phyloP scores from a whole-genome alignment of 2,888 invertebrate species.

The Acanthosepion esculentum region DNA sequence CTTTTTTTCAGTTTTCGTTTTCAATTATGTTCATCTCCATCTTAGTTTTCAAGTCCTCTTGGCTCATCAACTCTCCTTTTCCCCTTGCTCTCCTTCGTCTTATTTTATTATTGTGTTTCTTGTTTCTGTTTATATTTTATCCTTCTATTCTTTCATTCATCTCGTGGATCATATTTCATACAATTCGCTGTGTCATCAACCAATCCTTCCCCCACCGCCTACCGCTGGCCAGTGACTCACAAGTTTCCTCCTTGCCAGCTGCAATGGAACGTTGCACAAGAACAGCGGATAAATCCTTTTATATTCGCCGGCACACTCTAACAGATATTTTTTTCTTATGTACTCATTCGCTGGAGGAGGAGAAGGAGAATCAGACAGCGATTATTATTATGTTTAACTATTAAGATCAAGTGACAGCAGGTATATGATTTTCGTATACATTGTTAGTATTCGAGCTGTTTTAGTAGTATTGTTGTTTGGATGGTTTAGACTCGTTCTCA shows the following conservation, averaged over 20 bases:
- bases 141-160: background rate
- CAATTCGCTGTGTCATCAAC: background rate
- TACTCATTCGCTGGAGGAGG: background rate
- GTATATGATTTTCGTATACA: too few species aligned
- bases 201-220: background rate
- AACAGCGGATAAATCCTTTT: background rate
- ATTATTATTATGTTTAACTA: too few species aligned
- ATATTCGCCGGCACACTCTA: background rate
- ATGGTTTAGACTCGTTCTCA: too few species aligned
- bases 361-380: too few species aligned
- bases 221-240: background rate
- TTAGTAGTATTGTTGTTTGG: too few species aligned
- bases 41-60: background rate
- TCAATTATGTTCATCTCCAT: background rate
- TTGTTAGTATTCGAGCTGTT: too few species aligned
- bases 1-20: background rate
- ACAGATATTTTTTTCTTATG: background rate
- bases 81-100: background rate
- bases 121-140: background rate
- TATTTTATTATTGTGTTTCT: background rate
- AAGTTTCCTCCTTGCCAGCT: background rate
- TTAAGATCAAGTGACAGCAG: too few species aligned
- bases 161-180: background rate
- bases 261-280: background rate
- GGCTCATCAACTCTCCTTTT: background rate